These are phyloP conservation scores for Baryphthengus martii DNA, from an alignment of 2,113 vertebrate species.

Conservation along the genomic window DNA sequence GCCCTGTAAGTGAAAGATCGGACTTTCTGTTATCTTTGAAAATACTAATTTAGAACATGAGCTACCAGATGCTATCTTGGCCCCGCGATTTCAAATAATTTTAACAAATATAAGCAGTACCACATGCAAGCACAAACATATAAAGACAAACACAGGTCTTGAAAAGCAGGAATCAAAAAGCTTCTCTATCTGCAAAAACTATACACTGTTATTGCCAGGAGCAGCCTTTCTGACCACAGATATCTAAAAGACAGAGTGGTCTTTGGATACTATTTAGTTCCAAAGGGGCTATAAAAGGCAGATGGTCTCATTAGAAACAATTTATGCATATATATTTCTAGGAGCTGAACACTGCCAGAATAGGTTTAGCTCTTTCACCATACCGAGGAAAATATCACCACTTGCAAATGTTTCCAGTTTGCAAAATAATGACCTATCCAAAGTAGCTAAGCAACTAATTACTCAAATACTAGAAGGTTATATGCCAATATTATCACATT, in stretches of 20 bases:
- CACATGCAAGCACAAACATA: accelerated
- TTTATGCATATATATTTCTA: constrained; percentile 86
- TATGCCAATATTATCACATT: constrained; percentile 78
- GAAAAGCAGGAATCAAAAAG: constrained; percentile 27
- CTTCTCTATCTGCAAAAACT: not conserved
- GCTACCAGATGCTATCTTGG: not conserved
- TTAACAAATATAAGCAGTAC: not conserved
- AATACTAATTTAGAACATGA: constrained; percentile 20
- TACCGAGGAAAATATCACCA: constrained; percentile 77
- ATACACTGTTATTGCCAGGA: constrained; percentile 7
- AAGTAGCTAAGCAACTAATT: constrained; percentile 83
- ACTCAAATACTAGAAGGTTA: constrained; percentile 80
- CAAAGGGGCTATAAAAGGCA: constrained; percentile 84
- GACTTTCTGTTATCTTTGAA: constrained; percentile 12
- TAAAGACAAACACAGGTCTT: not conserved
- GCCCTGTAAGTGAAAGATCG: not conserved
- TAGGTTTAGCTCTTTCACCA: constrained; percentile 79
- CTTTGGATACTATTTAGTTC: constrained; percentile 79
- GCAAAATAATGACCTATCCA: constrained; percentile 81
- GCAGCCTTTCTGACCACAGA: constrained; percentile 72
- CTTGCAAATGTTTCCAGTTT: constrained; percentile 82
- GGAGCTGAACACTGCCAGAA: constrained; percentile 78
- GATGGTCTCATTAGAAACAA: constrained; percentile 86
- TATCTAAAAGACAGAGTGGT: constrained; percentile 81
- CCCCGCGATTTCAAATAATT: constrained; percentile 10